Evolutionary conservation across 2,113 vertebrate species (phyloP).

Genomic region (Lampris incognitus): DNA sequence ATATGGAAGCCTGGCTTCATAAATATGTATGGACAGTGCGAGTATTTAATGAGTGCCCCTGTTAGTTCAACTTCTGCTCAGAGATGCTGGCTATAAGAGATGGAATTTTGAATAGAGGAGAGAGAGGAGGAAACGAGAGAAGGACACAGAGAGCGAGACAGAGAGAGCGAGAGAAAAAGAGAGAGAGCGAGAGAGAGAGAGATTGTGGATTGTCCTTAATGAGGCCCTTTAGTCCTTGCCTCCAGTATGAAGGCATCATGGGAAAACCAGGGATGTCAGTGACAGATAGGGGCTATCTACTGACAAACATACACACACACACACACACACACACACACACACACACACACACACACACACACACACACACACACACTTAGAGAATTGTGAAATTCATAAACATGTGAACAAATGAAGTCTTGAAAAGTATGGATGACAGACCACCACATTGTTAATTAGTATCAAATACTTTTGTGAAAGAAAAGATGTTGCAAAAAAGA

Average conservation of each 20-base stretch:
- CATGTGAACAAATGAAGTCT: conserved; percentile 11
- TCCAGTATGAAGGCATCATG: conserved; percentile 25
- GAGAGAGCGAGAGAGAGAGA: not conserved
- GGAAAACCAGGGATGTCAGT: conserved; percentile 42
- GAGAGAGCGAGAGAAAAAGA: not conserved
- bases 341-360: not conserved
- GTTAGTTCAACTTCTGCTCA: conserved; percentile 16
- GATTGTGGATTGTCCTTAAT: conserved; percentile 30
- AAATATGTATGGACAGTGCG: conserved; percentile 53
- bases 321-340: not conserved
- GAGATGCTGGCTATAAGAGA: conserved; percentile 12
- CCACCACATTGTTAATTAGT: not conserved
- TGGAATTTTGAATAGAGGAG: not conserved
- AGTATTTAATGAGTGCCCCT: conserved; percentile 50
- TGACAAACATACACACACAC: not conserved
- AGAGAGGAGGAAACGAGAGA: not conserved
- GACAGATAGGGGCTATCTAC: conserved; percentile 38
- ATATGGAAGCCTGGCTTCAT: conserved; percentile 41
- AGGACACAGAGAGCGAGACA: conserved; percentile 8
- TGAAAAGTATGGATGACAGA: conserved; percentile 8
- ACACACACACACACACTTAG: not conserved
- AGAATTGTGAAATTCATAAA: conserved; percentile 28
- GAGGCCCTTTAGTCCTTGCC: conserved; percentile 42
- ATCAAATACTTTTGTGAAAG: not conserved
- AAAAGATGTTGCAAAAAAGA: too few relatives aligned